Base-by-base conservation (phyloP, 2,797 vertebrate species). In the Cryptoprocta ferox region DNA sequence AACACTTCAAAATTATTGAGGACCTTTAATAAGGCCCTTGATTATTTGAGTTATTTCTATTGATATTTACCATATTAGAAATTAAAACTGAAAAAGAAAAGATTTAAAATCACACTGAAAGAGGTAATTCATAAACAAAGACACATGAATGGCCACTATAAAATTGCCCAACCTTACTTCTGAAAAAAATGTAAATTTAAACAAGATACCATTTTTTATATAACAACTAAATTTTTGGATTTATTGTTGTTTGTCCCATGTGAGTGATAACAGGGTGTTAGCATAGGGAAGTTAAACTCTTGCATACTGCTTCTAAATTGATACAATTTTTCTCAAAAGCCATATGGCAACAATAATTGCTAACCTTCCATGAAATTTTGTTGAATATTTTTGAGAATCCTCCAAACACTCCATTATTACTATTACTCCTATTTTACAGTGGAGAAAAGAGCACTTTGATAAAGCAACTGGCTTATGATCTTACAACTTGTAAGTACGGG, bases 281-380 rank as follows among this genome's bases (percentile, higher is more conserved):
- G 45, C 24, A 63, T 19, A 78, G 42, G 18, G 30, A 94, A 79
- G 75, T 12, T 80, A 42, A 10, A 70, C n/a, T 61, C 26, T 73
- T 12, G 80, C 53, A 37, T 2, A 35, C 11, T 88, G 12, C 66
- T 87, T 86, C 59, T 76, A 86, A 71, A 71, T 50, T 5, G 30
- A 68, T 53, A 88, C 6, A 56, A 21, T 59, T 8, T 66, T 53
- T 73, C 59, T 80, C n/a, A 94, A 88, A 63, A 81, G 37, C 15
- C 88, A 91, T 78, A 90, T 91, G 61, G 24, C 32, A 91, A 93
- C 65, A 92, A 82, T 56, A 94, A 75, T 70, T 83, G 28, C 4
- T 80, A 78, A 28, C 6, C 76, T n/a, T 76, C 42, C n/a, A n/a
- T 35, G 45, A 76, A 6, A 83, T 39, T 70, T 73, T 87, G 26